Evolutionary conservation across 2,888 invertebrate genomes (phyloP), one percentile per base, ranked within the genome.

Genomic region (Tyria jacobaeae): DNA sequence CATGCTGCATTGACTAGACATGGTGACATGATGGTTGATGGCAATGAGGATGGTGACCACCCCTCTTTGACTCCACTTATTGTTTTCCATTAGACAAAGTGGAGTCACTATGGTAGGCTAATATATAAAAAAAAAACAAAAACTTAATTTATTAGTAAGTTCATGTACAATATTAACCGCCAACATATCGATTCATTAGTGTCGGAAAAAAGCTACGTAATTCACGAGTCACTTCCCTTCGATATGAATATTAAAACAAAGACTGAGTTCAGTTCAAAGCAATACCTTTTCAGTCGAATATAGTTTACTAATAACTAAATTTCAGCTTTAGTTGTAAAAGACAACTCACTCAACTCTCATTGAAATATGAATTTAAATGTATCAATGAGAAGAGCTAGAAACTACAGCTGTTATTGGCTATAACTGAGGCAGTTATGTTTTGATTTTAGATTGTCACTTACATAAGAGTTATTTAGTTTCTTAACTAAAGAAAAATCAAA

Each of bases 161-260:
- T 54, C 24, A 7, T 49, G 9, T 39, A 27, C 37, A 59, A 53
- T n/a, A 17, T 49, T 60, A 34, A 54, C 49, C 25, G 14, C n/a
- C 41, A 71, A 68, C 35, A 47, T 50, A 63, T 62, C 61, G 60
- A 65, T 72, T 65, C 63, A 75, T 70, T 70, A 64, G 41, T 39
- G 21, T 44, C 47, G 65, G 67, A 65, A 72, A 66, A 72, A 55
- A 64, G 63, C 57, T 58, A 17, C 17, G 64, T 61, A 39, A 75
- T 60, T 63, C 69, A 50, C 60, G 48, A 65, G 57, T 56, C 60
- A 57, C 64, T 70, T 75, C 64, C 76, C 70, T 54, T 67, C 50
- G 58, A 53, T 61, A 73, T 66, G 47, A 70, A 76, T 68, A 70
- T 70, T 75, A 63, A 69, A 69, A 66, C 53, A 55, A 37, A 57